Evolutionary conservation across 2,888 invertebrate genomes (phyloP), one percentile per base, ranked within the genome.

Genomic region (Latheticus oryzae): DNA sequence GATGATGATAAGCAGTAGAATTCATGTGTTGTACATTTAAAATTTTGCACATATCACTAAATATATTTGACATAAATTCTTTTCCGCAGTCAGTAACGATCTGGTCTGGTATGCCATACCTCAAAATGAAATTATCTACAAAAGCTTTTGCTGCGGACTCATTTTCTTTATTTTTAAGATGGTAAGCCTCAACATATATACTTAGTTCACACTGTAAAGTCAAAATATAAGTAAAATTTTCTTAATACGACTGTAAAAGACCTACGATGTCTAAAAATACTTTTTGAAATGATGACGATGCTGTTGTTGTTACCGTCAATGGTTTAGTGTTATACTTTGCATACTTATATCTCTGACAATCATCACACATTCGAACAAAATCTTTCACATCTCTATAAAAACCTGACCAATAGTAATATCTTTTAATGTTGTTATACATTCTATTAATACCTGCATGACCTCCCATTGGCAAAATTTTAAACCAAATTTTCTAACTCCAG

Each of bases 391-490:
- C 63, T 37, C 42, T 60, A 7, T 24, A 21, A 5, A 64, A 23
- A 11, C 54, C 45, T 50, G 40, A 11, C 63, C 63, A 65, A 59
- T 52, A 61, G 48, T 63, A 60, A 35, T 45, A 33, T 30, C 48
- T 58, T 58, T 51, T 58, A 5, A 64, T 55, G 35, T 64, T 61
- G 24, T 61, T 59, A 42, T 53, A 61, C 61, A 63, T 64, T 1
- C 62, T 38, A 40, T 59, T 62, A 7, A 65, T 48, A 3, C 64
- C 62, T 38, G 61, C 58, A 54, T 66, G 64, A 19, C 64, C 65
- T 28, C 65, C 62, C 15, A 64, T 67, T 7, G 63, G 64, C 21
- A 67, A 45, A n/a, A n/a, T n/a, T n/a, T n/a, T n/a, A n/a, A n/a
- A n/a, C n/a, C n/a, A n/a, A n/a, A n/a, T n/a, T n/a, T n/a, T n/a